These are phyloP conservation scores for Agelastica alni DNA, from an alignment of 2,888 invertebrate species.

Conservation along the genomic window DNA sequence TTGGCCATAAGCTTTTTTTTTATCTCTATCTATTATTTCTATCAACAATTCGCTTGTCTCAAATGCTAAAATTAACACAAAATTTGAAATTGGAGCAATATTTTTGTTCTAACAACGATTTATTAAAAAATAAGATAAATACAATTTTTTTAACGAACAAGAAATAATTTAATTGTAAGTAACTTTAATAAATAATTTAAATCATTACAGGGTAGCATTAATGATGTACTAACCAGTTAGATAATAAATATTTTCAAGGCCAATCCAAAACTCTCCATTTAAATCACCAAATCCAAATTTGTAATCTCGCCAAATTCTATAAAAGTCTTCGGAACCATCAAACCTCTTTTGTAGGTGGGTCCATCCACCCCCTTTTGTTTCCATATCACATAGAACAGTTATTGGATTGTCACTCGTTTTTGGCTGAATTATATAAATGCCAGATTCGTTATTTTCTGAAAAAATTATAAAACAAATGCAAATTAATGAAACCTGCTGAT, in stretches of 20 bases:
- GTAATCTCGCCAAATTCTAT: not conserved
- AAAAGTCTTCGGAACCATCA: constrained; percentile 9
- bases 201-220: no score
- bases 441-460: constrained; percentile 5
- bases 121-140: no score
- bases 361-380: constrained; percentile 8
- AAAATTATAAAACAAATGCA: not conserved
- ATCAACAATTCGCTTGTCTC: constrained; percentile 12
- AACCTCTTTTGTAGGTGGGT: constrained; percentile 6
- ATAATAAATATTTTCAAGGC: constrained; percentile 1
- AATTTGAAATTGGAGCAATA: no score
- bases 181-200: no score
- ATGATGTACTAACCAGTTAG: no score
- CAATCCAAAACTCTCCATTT: constrained; percentile 3
- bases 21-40: constrained; percentile 15
- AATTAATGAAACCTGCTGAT: no score
- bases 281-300: constrained; percentile 15
- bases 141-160: no score
- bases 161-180: no score
- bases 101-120: no score
- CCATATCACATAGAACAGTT: constrained; percentile 7
- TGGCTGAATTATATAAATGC: constrained; percentile 1
- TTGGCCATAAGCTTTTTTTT: constrained; percentile 8
- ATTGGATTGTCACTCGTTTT: not conserved
- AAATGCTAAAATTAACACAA: no score